These are phyloP conservation scores for Drosophila dunni DNA, from an alignment of 1,140 invertebrate genomes.

Conservation along the genomic window DNA sequence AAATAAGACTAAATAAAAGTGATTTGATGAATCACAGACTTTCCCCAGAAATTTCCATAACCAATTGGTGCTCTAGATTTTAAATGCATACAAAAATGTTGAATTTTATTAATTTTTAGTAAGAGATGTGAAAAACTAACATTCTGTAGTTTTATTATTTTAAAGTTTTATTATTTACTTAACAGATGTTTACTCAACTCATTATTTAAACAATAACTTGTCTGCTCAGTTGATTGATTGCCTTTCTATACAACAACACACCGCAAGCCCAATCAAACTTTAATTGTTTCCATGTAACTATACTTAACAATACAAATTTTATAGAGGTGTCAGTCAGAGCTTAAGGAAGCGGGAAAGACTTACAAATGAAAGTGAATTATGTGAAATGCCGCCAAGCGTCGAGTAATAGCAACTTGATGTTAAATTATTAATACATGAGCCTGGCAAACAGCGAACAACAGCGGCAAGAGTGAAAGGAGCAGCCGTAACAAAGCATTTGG, in stretches of 20 bases:
- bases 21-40: neutral
- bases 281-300: constrained; percentile 38
- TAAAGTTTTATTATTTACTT: too few species aligned
- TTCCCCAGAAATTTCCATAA: neutral
- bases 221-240: constrained; percentile 1
- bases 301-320: constrained; percentile 10
- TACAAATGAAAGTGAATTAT: constrained; percentile 72
- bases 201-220: too few species aligned
- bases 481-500: constrained; percentile 11
- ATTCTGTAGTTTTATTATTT: too few species aligned
- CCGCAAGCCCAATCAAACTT: constrained; percentile 36
- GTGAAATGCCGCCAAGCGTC: constrained; percentile 72
- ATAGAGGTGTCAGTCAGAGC: constrained; percentile 29
- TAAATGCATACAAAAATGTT: too few species aligned
- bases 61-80: too few species aligned
- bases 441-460: constrained; percentile 50
- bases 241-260: neutral
- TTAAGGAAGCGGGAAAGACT: neutral
- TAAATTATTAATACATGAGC: constrained; percentile 78
- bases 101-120: too few species aligned
- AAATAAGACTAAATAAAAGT: constrained; percentile 1
- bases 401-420: constrained; percentile 65
- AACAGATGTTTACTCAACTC: too few species aligned
- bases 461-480: neutral
- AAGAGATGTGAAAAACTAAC: too few species aligned